A percentile compares a stretch with the other conserved stretches of the same genome.
phyloP scores from a whole-genome alignment of 2,797 vertebrate species.

The Scyliorhinus canicula region DNA sequence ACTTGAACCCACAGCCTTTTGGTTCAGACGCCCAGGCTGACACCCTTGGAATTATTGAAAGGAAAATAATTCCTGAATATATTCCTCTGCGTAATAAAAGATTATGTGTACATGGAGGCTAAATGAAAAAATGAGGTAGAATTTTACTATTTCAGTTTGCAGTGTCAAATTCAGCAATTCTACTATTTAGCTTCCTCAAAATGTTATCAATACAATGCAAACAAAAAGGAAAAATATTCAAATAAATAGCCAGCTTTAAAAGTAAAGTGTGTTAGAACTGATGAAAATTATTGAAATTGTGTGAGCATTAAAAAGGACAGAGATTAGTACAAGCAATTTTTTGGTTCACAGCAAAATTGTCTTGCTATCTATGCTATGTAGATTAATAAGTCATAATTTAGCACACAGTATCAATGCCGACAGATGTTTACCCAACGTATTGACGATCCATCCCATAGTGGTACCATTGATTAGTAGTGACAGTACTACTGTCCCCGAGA shows the following conservation, averaged over 20 bases:
- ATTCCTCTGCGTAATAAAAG: not conserved
- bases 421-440: conserved; percentile 49
- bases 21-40: not conserved
- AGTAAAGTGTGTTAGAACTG: not conserved
- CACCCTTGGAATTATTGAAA: not conserved
- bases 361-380: not conserved
- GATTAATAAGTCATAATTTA: not conserved
- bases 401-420: not conserved
- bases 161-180: not conserved
- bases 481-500: conserved; percentile 47
- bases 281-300: not conserved
- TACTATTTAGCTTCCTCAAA: not conserved
- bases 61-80: not conserved
- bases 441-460: conserved; percentile 48
- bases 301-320: too few relatives aligned
- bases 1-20: not conserved
- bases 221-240: not conserved
- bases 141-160: conserved; percentile 4
- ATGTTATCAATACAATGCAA: not conserved
- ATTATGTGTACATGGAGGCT: not conserved
- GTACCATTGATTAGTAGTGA: conserved; percentile 49
- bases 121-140: not conserved
- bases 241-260: not conserved
- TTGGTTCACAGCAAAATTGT: not conserved
- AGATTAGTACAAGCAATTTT: not conserved